Base-by-base conservation (phyloP, 2,797 vertebrate genomes). In the Lepus townsendii region DNA sequence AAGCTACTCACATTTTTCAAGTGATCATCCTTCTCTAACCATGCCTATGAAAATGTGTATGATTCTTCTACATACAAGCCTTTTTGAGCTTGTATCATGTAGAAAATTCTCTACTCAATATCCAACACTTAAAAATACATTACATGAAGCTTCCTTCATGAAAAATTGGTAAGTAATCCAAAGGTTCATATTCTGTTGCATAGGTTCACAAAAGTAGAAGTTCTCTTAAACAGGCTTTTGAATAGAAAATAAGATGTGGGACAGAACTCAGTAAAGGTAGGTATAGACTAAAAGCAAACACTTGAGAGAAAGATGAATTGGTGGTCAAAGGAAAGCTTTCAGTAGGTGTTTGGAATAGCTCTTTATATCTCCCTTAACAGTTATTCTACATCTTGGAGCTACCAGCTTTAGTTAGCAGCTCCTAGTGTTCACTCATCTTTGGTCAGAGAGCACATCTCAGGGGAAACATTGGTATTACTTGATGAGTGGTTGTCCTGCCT, bases 181-280 rank as follows among this genome's bases (percentile, higher is more conserved):
- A 72, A 5, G 24, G 0, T 22, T 20, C 7, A 65, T 47, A 57
- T 42, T 32, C 47, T 60, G 0, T 62, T 68, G 14, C 4, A 50
- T 30, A 27, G n/a, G 7, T 90, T 65, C 32, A 35, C 54, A 63
- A 72, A 35, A 66, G 9, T 5, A 87, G 22, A 4, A 10, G 16
- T 14, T 91, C 27, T 60, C 65, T 95, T 73, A 38, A 17, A 90
- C 71, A n/a, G n/a, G 30, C 78, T 35, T 54, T 26, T 83, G 69
- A 78, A 30, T 47, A 62, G 32, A 75, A 92, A 60, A 14, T 19
- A 77, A 75, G 35, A 16, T 16, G 77, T 68, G 16, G 38, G 32
- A n/a, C 13, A 91, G 68, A 87, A 60, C 1, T 0, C 50, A 3
- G 52, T 24, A 24, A 24, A 12, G 7, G 9, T 71, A 69, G 7